Base-by-base conservation (phyloP, 1,140 invertebrate species). In the Grapholita molesta region DNA sequence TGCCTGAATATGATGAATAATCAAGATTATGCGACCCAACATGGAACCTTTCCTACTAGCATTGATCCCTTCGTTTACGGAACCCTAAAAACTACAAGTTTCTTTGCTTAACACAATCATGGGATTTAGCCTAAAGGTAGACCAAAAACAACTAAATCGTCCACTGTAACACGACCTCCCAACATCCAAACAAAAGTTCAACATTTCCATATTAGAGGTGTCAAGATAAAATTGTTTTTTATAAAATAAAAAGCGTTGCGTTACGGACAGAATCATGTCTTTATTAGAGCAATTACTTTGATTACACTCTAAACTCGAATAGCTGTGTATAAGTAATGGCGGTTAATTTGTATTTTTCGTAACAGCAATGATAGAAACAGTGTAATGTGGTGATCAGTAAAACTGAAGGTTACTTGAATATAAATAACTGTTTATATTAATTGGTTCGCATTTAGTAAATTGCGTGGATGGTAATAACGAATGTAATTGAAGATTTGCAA, bases 221-320 rank as follows among this genome's bases (percentile, higher is more conserved):
- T 79, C 81, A 74, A 67, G 23, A 35, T 76, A 72, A 9, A 70
- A 55, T 84, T 78, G 80, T 70, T 12, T 28, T 68, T 74, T 72
- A 69, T 55, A 55, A 25, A 42, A 66, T 72, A 75, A 80, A 77
- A 81, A 80, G 68, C 55, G 73, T 69, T 74, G 69, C 61, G 66
- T 75, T 77, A 74, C 70, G 67, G 72, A 83, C 67, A 74, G 76
- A 83, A 84, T 83, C 80, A 84, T 84, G 80, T 83, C 83, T 88
- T 80, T 84, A 88, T 85, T 82, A 85, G 72, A 81, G 66, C 70
- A 64, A 84, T 83, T 82, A 87, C 67, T 53, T 69, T 79, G 75
- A 78, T 83, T 82, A 78, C 57, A 76, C 61, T 69, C 65, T 82
- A 73, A 67, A 66, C 23, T 12, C 66, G 66, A 7, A 53, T 32